phyloP scores from a whole-genome alignment of 2,888 invertebrate genomes.

The Agrypnus murinus region DNA sequence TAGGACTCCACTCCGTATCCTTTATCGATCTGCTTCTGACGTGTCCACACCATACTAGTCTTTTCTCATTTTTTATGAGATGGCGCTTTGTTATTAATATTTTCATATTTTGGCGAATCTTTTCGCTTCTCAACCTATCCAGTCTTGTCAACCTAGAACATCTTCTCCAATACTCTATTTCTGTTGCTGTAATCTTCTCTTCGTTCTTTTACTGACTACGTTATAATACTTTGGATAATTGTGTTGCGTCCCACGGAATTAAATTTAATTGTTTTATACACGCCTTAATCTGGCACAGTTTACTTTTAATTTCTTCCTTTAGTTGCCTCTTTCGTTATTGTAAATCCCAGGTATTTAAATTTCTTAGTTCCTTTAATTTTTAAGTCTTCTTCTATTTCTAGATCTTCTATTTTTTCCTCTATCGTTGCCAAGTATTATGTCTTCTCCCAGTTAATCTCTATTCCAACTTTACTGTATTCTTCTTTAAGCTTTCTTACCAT shows the following conservation, averaged over 20 bases:
- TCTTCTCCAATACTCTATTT: conserved; percentile 36
- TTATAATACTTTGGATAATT: conserved; percentile 21
- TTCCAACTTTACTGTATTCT: conserved; percentile 29
- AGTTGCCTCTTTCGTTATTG: conserved; percentile 4
- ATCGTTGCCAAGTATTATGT: conserved; percentile 17
- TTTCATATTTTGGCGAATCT: background rate
- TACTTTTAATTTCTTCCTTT: conserved; percentile 16
- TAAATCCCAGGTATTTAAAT: conserved; percentile 29
- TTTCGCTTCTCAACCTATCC: conserved; percentile 9
- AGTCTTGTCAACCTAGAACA: conserved; percentile 23
- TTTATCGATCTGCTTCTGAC: too few relatives aligned
- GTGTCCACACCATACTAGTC: too few relatives aligned
- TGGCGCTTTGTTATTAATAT: too few relatives aligned
- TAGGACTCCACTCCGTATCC: too few relatives aligned
- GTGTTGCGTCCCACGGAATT: conserved; percentile 8
- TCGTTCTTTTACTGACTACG: background rate
- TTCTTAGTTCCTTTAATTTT: conserved; percentile 9
- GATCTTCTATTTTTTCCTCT: background rate
- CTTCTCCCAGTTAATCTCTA: conserved; percentile 32
- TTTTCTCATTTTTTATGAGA: too few relatives aligned
- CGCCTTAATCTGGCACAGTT: background rate
- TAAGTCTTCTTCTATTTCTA: background rate
- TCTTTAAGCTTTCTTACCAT: conserved; percentile 37
- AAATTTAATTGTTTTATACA: conserved; percentile 4
- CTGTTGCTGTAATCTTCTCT: conserved; percentile 13